These are phyloP conservation scores for Argyrosomus regius DNA, from an alignment of 2,797 vertebrate species.

Conservation along the genomic window DNA sequence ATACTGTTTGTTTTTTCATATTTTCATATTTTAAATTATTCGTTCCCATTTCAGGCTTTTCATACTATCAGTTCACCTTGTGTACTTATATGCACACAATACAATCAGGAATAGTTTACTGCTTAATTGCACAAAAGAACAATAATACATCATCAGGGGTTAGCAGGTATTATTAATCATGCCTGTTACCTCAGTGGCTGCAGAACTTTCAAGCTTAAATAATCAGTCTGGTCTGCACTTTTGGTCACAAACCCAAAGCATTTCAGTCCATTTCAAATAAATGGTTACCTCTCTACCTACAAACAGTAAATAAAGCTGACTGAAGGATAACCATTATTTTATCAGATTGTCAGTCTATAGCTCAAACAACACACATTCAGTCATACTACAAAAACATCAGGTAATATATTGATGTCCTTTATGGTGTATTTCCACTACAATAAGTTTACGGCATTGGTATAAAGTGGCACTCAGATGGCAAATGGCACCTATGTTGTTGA, in stretches of 20 bases:
- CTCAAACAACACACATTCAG: background rate
- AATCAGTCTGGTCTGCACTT: background rate
- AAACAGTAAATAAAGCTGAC: background rate
- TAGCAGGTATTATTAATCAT: conserved; percentile 7
- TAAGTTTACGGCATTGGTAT: background rate
- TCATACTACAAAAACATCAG: conserved; percentile 6
- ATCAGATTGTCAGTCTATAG: background rate
- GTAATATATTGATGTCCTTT: background rate
- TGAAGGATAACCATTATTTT: background rate
- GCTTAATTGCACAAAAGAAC: background rate
- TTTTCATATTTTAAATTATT: conserved; percentile 3
- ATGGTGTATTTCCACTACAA: background rate
- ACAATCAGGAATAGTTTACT: background rate
- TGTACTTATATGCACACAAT: background rate
- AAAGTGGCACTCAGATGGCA: conserved; percentile 11
- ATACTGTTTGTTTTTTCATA: background rate
- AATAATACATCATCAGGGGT: conserved; percentile 17
- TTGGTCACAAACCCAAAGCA: background rate
- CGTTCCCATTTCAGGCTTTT: conserved; percentile 1
- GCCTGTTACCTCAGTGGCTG: background rate
- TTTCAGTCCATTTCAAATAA: background rate
- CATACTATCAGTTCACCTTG: background rate
- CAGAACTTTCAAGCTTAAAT: background rate
- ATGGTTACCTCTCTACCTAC: too few relatives aligned
- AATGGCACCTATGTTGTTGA: conserved; percentile 7